Evolutionary conservation across 2,888 invertebrate species (phyloP).

Genomic region (Tubulanus polymorphus): DNA sequence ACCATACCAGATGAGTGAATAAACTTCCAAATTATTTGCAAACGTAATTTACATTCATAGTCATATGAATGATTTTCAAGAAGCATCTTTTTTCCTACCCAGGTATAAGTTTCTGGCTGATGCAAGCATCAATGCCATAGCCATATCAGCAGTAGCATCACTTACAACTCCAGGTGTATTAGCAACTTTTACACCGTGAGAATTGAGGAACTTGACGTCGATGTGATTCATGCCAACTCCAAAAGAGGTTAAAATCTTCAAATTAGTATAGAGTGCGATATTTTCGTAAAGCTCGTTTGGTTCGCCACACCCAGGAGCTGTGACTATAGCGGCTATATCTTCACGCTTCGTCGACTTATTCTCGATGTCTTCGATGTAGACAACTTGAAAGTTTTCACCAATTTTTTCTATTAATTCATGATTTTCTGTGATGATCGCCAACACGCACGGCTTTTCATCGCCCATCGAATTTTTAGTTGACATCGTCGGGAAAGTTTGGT

Average conservation of each 20-base stretch:
- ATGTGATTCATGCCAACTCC: conserved; percentile 9
- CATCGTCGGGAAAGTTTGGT: no score
- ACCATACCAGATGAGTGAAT: no score
- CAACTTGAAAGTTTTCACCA: neutral
- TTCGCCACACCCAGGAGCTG: neutral
- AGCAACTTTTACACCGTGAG: conserved; percentile 3
- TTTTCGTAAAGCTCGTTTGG: conserved; percentile 1
- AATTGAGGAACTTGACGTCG: conserved; percentile 2
- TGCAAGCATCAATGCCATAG: conserved; percentile 4
- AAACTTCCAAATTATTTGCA: no score
- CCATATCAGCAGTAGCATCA: conserved; percentile 7
- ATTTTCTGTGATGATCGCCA: no score
- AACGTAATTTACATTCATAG: no score
- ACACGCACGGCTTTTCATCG: no score
- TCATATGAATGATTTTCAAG: no score
- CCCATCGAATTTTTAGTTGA: no score
- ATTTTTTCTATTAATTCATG: neutral
- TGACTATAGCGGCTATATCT: conserved; percentile 1
- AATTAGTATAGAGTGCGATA: conserved; percentile 3
- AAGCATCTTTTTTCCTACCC: no score
- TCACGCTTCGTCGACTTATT: neutral
- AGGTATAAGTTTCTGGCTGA: conserved; percentile 8
- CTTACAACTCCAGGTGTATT: conserved; percentile 9
- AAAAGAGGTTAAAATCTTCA: conserved; percentile 1
- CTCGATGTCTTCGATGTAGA: neutral